These are phyloP conservation scores for Drosophila kokeensis DNA, from an alignment of 2,888 invertebrate species.

Conservation along the genomic window DNA sequence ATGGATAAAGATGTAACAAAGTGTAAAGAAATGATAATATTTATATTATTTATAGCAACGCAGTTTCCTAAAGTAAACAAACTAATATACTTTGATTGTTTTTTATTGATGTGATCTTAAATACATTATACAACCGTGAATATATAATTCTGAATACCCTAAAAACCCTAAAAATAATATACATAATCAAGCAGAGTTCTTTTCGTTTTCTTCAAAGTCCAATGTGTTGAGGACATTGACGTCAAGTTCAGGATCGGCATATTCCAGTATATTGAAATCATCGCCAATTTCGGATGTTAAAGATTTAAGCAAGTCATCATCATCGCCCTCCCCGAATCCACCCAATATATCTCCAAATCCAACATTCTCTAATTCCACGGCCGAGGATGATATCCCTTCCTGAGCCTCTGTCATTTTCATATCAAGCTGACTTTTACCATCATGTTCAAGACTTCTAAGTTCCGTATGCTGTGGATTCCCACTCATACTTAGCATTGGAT, in stretches of 20 bases:
- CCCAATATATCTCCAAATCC: constrained; percentile 92
- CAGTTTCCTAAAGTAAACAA: not conserved
- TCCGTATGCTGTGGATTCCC: constrained; percentile 63
- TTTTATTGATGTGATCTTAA: constrained; percentile 3
- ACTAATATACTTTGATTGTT: not conserved
- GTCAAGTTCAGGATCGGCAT: constrained; percentile 97
- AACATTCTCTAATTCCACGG: constrained; percentile 85
- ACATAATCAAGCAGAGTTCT: constrained; percentile 51
- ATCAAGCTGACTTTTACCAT: constrained; percentile 55
- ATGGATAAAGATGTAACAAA: not conserved
- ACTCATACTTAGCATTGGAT: constrained; percentile 72
- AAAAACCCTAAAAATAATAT: not conserved
- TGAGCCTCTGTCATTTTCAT: constrained; percentile 87
- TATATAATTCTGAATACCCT: constrained; percentile 4
- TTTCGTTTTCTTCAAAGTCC: constrained; percentile 89
- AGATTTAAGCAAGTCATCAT: constrained; percentile 92
- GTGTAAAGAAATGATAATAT: not conserved
- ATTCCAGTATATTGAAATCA: constrained; percentile 97
- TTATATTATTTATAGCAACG: not conserved
- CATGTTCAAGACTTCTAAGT: constrained; percentile 59
- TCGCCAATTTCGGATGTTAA: constrained; percentile 94
- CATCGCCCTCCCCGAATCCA: constrained; percentile 94
- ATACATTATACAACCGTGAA: constrained; percentile 5
- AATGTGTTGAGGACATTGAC: constrained; percentile 94
- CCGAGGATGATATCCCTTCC: constrained; percentile 84